Evolutionary conservation across 2,797 vertebrate genomes (phyloP).

Genomic region (Mastacembelus armatus): DNA sequence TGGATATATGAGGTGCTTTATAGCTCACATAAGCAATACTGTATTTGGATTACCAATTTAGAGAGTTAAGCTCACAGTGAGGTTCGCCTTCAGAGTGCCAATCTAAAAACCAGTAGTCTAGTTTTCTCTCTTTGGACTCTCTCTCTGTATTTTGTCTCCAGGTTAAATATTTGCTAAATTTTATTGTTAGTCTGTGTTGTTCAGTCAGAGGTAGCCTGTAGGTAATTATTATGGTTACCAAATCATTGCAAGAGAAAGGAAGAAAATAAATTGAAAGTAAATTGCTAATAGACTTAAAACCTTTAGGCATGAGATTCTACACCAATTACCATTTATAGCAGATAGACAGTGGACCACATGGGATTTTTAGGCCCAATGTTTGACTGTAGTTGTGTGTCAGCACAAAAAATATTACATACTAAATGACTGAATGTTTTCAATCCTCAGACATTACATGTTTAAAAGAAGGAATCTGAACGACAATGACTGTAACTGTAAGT

Average conservation of each 20-base stretch:
- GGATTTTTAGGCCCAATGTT: background rate
- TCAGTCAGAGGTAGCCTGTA: background rate
- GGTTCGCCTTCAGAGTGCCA: background rate
- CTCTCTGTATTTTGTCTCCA: background rate
- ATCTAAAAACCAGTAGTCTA: background rate
- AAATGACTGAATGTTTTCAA: background rate
- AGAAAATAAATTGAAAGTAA: constrained; percentile 1
- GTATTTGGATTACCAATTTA: constrained; percentile 39
- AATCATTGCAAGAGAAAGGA: background rate
- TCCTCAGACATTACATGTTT: background rate
- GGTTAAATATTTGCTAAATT: background rate
- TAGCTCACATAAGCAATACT: constrained; percentile 40
- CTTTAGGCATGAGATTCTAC: background rate
- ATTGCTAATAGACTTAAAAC: constrained; percentile 17
- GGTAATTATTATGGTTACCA: constrained; percentile 8
- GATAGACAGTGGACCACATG: background rate
- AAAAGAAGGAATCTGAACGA: background rate
- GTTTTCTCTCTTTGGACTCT: background rate
- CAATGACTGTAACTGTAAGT: background rate
- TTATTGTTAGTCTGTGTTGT: background rate
- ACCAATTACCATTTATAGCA: background rate
- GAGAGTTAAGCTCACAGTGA: constrained; percentile 6
- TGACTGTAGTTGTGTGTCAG: background rate
- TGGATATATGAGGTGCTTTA: constrained; percentile 42
- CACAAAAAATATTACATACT: background rate